A percentile compares a stretch with the other conserved stretches of the same genome.
phyloP scores from a whole-genome alignment of 92 coral and sea anemone species.

The Palythoa caribaeorum region DNA sequence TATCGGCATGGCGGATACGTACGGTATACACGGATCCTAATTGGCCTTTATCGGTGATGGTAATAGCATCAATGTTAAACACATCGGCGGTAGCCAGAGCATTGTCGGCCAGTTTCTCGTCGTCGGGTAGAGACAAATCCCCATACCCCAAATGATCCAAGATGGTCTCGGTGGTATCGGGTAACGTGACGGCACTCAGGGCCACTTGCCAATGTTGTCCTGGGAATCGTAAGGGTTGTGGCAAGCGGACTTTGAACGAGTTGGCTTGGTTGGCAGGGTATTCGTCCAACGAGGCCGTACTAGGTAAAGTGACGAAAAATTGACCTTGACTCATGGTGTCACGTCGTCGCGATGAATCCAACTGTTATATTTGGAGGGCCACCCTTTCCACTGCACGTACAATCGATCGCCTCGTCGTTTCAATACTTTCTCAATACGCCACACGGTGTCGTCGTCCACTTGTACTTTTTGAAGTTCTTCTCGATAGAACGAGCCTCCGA shows the following conservation, averaged over 20 bases:
- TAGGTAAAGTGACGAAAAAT: neutral
- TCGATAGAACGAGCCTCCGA: neutral
- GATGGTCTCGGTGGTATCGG: slow-evolving; percentile 45
- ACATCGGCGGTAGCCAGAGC: neutral
- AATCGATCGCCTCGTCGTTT: slow-evolving; percentile 52
- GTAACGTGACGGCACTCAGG: slow-evolving; percentile 21
- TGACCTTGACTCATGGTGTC: neutral
- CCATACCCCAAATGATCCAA: slow-evolving; percentile 23
- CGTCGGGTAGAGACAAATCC: neutral
- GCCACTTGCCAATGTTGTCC: slow-evolving; percentile 29
- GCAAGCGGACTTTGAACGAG: neutral
- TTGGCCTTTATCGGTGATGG: too few species aligned
- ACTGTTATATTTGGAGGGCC: slow-evolving; percentile 43
- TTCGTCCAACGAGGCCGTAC: neutral
- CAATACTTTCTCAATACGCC: slow-evolving; percentile 53
- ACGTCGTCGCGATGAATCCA: slow-evolving; percentile 40
- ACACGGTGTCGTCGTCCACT: slow-evolving; percentile 28
- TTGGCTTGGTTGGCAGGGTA: neutral
- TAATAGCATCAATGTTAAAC: too few species aligned
- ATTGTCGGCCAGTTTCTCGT: neutral
- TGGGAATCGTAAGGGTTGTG: neutral
- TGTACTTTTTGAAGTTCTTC: slow-evolving; percentile 19
- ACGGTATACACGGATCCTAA: too few species aligned
- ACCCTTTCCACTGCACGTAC: slow-evolving; percentile 62
- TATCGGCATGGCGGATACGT: neutral